phyloP scores from a whole-genome alignment of 2,113 vertebrate species.

The Chrysemys picta region DNA sequence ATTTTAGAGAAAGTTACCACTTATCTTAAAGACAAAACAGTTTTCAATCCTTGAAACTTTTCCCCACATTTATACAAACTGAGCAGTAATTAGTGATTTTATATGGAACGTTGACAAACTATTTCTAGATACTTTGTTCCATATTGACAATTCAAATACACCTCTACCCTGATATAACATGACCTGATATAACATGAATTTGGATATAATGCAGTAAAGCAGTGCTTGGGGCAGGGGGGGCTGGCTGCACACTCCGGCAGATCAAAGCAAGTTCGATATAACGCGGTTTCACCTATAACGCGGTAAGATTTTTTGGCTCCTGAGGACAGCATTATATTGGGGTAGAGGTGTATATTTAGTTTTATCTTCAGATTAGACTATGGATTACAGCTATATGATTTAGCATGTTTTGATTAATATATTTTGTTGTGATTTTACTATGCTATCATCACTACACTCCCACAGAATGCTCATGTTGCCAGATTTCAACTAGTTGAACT shows the following conservation, averaged over 20 bases:
- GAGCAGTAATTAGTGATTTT: neutral
- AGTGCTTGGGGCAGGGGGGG: no score
- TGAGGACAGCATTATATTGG: no score
- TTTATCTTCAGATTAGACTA: neutral
- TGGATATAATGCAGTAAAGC: no score
- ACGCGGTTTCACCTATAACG: no score
- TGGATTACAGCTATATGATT: neutral
- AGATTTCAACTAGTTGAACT: neutral
- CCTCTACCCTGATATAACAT: no score
- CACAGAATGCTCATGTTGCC: neutral
- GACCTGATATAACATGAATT: no score
- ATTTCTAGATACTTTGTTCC: neutral
- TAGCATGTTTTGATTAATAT: neutral
- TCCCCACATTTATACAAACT: neutral
- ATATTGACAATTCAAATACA: neutral
- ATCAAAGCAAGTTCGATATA: no score
- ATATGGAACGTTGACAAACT: neutral
- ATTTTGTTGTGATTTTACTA: neutral
- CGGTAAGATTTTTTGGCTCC: no score
- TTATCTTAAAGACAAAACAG: accelerated
- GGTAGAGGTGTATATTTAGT: neutral
- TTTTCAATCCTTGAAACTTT: neutral
- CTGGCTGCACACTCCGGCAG: no score
- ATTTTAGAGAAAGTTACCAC: neutral
- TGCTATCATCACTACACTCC: neutral